Evolutionary conservation across 2,888 invertebrate genomes (phyloP), one percentile per base, ranked within the genome.

Genomic region (Synergus gifuensis): DNA sequence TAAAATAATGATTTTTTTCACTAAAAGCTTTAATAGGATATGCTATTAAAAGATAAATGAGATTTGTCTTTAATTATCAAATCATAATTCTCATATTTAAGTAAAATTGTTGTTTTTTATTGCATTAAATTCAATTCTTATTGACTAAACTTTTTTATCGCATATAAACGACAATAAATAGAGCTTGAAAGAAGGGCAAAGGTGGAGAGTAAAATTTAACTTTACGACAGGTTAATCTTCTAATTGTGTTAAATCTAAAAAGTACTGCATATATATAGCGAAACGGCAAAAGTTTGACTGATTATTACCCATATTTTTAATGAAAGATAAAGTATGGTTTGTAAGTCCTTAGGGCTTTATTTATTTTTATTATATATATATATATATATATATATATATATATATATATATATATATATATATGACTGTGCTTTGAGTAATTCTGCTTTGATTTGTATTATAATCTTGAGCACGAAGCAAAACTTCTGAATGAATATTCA

Each of bases 401-500:
- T n/a, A n/a, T n/a, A n/a, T n/a, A n/a, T n/a, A n/a, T n/a, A n/a
- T n/a, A n/a, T n/a, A n/a, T 28, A 62, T 28, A 62, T 12, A 62
- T 28, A 5, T 28, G 28, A 62, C 62, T 62, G 28, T 12, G 14
- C 7, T 14, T 12, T 14, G 4, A 62, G 22, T 36, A 36, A 36
- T 36, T 36, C 36, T 36, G 12, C 62, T 62, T 62, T 14, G 62
- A 28, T 22, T 28, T 62, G 12, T 28, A 28, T 14, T 28, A 62
- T 28, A 62, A 62, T 62, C 12, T 62, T 28, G 14, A 62, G 12
- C 7, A 28, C 28, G 28, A 62, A 62, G 62, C 22, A 22, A 62
- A 62, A 62, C 28, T 62, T 62, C 7, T 62, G 62, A 60, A 62
- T 62, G 62, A 62, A 62, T 62, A 62, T 62, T 62, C 62, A 62